These are phyloP conservation scores for Nothobranchius kuhntae DNA, from an alignment of 2,113 vertebrate genomes.

Conservation along the genomic window DNA sequence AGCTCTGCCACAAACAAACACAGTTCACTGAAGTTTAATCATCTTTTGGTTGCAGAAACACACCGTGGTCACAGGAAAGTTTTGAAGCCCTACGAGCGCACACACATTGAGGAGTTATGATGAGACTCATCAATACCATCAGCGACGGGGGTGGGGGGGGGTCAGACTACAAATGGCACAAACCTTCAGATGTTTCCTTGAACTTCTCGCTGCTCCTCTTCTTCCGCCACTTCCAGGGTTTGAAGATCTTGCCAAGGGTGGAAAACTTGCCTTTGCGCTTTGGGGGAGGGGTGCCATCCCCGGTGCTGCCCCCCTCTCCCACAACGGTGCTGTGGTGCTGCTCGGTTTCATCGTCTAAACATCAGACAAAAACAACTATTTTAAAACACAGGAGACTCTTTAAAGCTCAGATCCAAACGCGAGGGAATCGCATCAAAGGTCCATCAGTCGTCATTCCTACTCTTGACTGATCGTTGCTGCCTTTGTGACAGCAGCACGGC, in stretches of 20 bases:
- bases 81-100: slow-evolving; percentile 22
- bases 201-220: slow-evolving; percentile 98
- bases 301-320: slow-evolving; percentile 84
- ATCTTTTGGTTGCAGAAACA: neutral
- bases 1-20: slow-evolving; percentile 83
- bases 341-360: slow-evolving; percentile 84
- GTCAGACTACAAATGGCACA: slow-evolving; percentile 53
- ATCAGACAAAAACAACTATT: neutral
- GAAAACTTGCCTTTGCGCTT: slow-evolving; percentile 98
- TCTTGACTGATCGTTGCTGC: slow-evolving; percentile 1
- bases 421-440: neutral
- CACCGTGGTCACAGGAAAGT: neutral
- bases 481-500: slow-evolving; percentile 23
- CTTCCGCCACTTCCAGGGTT: slow-evolving; percentile 99
- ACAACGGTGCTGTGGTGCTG: slow-evolving; percentile 81
- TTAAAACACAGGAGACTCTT: neutral
- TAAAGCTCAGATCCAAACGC: neutral
- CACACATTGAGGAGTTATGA: slow-evolving; percentile 21
- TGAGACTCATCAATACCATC: slow-evolving; percentile 30
- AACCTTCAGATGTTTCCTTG: slow-evolving; percentile 96
- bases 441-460: slow-evolving; percentile 3
- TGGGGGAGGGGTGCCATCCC: slow-evolving; percentile 87
- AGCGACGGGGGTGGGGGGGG: neutral
- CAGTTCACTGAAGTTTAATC: slow-evolving; percentile 4
- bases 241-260: slow-evolving; percentile 96